phyloP scores from a whole-genome alignment of 2,113 vertebrate genomes.

The Psittacara wagleri region DNA sequence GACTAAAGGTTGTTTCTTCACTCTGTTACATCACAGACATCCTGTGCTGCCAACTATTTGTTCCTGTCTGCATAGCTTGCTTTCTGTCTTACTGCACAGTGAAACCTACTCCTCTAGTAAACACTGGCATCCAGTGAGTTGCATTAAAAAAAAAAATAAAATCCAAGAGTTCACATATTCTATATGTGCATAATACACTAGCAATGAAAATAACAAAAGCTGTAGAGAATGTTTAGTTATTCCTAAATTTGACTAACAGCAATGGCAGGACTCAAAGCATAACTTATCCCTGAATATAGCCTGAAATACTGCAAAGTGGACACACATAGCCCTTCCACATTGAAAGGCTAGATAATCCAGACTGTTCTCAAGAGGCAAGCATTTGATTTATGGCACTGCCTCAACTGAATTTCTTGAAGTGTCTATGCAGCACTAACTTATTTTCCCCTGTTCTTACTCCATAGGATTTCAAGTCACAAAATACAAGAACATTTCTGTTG shows the following conservation, averaged over 20 bases:
- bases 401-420: neutral
- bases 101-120: neutral
- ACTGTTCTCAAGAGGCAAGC: neutral
- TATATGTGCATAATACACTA: neutral
- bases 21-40: rapidly evolving
- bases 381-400: neutral
- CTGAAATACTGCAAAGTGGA: neutral
- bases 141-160: neutral
- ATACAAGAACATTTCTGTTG: neutral
- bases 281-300: neutral
- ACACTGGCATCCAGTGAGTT: neutral
- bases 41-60: neutral
- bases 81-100: neutral
- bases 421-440: neutral
- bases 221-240: neutral
- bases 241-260: neutral
- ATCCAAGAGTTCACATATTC: neutral
- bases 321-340: rapidly evolving
- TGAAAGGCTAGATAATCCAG: neutral
- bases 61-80: neutral
- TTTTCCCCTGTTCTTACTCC: neutral
- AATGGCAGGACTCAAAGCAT: neutral
- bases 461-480: neutral
- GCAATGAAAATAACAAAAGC: neutral
- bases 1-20: neutral